Percentiles rank a stretch among this genome's conserved stretches.
phyloP scores from a whole-genome alignment of 2,888 invertebrate species.

The Syritta pipiens region DNA sequence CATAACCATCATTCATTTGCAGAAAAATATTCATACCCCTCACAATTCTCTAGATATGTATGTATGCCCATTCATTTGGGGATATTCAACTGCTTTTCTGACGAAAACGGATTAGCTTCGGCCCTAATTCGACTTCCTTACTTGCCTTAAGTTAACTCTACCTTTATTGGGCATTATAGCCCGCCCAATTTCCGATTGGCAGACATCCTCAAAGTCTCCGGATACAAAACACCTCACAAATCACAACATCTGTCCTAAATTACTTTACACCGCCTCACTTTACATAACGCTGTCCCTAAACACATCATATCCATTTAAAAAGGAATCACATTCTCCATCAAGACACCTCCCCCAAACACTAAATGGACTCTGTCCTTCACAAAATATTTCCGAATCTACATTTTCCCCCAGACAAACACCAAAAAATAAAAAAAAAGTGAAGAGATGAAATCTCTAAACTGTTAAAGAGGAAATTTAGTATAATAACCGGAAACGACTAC shows the following conservation, averaged over 20 bases:
- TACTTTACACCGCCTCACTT: not conserved
- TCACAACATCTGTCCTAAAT: constrained; percentile 32
- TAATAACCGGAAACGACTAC: constrained; percentile 58
- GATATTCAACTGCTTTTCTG: too few relatives aligned
- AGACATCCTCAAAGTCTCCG: not conserved
- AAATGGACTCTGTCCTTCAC: constrained; percentile 14
- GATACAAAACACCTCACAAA: not conserved
- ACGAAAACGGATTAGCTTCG: too few relatives aligned
- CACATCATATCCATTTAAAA: constrained; percentile 19
- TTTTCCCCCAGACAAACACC: not conserved
- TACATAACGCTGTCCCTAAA: constrained; percentile 13
- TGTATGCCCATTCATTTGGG: too few relatives aligned
- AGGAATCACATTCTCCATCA: not conserved
- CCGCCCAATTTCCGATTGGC: too few relatives aligned
- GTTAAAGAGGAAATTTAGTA: constrained; percentile 27
- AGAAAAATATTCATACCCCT: too few relatives aligned
- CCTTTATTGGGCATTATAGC: too few relatives aligned
- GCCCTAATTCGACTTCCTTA: too few relatives aligned
- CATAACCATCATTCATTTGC: too few relatives aligned
- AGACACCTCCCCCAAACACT: not conserved
- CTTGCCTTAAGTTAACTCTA: too few relatives aligned
- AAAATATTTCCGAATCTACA: constrained; percentile 7
- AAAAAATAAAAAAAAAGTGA: not conserved
- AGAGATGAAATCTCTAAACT: constrained; percentile 31
- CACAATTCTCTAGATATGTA: too few relatives aligned